These are phyloP conservation scores for Lamprologus tigripictilis DNA, from an alignment of 2,113 vertebrate species.

Conservation along the genomic window DNA sequence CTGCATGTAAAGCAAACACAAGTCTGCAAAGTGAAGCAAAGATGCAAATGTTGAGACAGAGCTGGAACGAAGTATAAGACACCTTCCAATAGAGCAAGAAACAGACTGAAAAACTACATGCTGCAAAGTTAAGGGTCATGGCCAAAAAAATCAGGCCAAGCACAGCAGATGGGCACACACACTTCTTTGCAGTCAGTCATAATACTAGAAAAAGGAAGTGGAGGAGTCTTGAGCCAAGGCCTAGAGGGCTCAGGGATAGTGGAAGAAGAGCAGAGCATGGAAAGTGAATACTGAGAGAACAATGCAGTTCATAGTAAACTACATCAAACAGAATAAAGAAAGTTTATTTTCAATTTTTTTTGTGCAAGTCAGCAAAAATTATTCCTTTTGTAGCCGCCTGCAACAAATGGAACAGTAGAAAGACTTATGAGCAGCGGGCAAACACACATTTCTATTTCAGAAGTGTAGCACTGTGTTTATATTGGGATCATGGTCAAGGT, in stretches of 20 bases:
- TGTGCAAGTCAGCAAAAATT: slow-evolving; percentile 21
- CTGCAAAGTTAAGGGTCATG: neutral
- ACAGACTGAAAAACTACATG: neutral
- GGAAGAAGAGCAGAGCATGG: slow-evolving; percentile 4
- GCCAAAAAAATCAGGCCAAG: slow-evolving; percentile 6
- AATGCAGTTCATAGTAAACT: slow-evolving; percentile 3
- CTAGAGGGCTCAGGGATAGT: neutral
- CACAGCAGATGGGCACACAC: slow-evolving; percentile 20
- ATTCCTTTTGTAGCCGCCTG: slow-evolving; percentile 12
- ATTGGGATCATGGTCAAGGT: slow-evolving; percentile 39
- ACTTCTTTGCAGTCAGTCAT: slow-evolving; percentile 49
- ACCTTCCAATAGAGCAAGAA: slow-evolving; percentile 15
- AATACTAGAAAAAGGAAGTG: slow-evolving; percentile 37
- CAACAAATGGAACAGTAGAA: neutral
- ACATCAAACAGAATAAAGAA: slow-evolving; percentile 33
- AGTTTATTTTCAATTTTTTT: slow-evolving; percentile 31
- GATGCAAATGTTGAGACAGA: slow-evolving; percentile 8
- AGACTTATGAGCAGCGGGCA: neutral
- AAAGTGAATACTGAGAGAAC: neutral
- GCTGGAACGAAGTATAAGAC: neutral
- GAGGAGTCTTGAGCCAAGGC: neutral
- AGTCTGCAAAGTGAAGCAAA: slow-evolving; percentile 37
- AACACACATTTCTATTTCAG: slow-evolving; percentile 26
- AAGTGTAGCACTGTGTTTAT: slow-evolving; percentile 12
- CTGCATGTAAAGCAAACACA: slow-evolving; percentile 33